phyloP scores from a whole-genome alignment of 2,888 invertebrate species.

The Seira sanloemensis region DNA sequence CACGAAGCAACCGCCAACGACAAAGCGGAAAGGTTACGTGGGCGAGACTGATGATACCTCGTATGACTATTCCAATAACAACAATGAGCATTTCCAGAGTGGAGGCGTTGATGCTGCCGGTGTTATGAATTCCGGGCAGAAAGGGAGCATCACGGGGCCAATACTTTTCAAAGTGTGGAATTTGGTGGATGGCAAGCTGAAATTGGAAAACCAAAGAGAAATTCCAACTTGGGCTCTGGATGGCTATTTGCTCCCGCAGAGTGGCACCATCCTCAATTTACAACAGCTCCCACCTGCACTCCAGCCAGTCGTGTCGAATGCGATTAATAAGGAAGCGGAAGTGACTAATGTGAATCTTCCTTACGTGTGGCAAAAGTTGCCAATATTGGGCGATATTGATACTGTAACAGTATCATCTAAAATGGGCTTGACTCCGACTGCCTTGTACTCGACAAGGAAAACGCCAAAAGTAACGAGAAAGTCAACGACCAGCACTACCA shows the following conservation, averaged over 20 bases:
- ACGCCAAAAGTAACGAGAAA: neutral
- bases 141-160: neutral
- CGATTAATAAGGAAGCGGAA: constrained; percentile 44
- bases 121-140: neutral
- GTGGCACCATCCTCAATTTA: constrained; percentile 63
- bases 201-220: constrained; percentile 59
- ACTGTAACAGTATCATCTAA: neutral
- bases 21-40: constrained; percentile 28
- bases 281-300: constrained; percentile 64
- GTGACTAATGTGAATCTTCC: neutral
- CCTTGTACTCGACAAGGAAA: neutral
- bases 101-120: neutral
- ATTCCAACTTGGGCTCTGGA: constrained; percentile 67
- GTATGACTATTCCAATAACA: constrained; percentile 15
- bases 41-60: constrained; percentile 23
- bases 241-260: constrained; percentile 51
- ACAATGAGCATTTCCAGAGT: neutral
- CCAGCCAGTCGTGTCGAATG: constrained; percentile 52
- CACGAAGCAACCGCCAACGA: constrained; percentile 31
- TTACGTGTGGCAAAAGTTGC: constrained; percentile 31
- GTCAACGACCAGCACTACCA: neutral
- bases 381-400: neutral
- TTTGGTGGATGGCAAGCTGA: constrained; percentile 60
- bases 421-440: neutral
- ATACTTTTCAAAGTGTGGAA: constrained; percentile 69